Evolutionary conservation across 2,888 invertebrate species (phyloP).

Genomic region (Nemotelus nigrinus): DNA sequence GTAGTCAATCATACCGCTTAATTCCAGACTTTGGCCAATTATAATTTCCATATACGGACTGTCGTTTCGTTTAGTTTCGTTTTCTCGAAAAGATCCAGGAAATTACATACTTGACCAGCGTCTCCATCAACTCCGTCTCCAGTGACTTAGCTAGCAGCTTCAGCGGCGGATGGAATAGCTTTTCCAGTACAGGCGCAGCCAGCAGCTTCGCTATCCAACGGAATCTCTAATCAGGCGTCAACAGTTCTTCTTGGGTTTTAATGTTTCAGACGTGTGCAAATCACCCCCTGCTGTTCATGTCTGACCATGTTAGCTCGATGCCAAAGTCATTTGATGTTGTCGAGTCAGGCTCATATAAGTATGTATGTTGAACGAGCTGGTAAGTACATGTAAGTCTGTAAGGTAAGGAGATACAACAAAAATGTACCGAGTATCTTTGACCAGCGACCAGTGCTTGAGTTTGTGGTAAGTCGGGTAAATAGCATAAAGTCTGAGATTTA

Average conservation of each 20-base stretch:
- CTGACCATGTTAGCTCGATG: conserved; percentile 24
- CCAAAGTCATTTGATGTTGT: neutral
- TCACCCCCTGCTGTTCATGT: conserved; percentile 38
- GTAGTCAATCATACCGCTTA: conserved; percentile 39
- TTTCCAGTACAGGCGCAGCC: neutral
- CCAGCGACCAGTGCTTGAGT: too few relatives aligned
- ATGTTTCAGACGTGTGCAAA: conserved; percentile 39
- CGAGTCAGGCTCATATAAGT: neutral
- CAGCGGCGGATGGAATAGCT: too few relatives aligned
- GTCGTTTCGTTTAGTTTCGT: neutral
- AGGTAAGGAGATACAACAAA: neutral
- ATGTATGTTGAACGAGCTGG: neutral
- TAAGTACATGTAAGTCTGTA: too few relatives aligned
- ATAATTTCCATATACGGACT: conserved; percentile 33
- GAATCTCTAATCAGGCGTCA: conserved; percentile 41
- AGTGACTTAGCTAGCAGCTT: too few relatives aligned
- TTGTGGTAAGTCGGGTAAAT: too few relatives aligned
- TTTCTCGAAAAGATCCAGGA: too few relatives aligned
- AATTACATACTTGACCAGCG: too few relatives aligned
- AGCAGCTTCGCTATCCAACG: conserved; percentile 9
- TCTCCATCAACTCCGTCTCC: too few relatives aligned
- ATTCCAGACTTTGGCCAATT: conserved; percentile 36
- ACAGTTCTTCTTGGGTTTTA: conserved; percentile 26
- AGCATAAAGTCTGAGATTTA: too few relatives aligned
- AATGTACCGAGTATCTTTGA: neutral